Percentiles rank a stretch among this genome's conserved stretches.
Evolutionary conservation across 2,797 vertebrate species (phyloP).

Genomic region (Anniella stebbinsi): DNA sequence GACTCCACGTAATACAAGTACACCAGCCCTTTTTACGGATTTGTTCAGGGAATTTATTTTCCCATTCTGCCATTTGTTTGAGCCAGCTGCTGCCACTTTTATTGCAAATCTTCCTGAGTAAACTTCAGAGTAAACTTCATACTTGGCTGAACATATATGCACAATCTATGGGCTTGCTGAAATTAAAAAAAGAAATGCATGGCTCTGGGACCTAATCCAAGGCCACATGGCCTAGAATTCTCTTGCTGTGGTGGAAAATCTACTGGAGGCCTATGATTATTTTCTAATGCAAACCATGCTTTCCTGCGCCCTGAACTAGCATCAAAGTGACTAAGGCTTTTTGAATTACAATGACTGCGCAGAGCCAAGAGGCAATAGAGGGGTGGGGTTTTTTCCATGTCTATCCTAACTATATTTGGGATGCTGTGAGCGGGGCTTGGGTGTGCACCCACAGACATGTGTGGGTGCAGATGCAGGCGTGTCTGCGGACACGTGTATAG

Average conservation of each 20-base stretch:
- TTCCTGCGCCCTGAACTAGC: too few relatives aligned
- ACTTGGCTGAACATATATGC: slow-evolving; percentile 26
- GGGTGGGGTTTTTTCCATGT: too few relatives aligned
- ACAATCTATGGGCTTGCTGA: slow-evolving; percentile 15
- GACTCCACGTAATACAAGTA: not conserved
- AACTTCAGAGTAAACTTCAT: slow-evolving; percentile 41
- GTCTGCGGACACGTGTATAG: too few relatives aligned
- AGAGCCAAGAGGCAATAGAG: too few relatives aligned
- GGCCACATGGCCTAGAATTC: not conserved
- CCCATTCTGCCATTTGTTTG: slow-evolving; percentile 29
- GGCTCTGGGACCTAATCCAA: not conserved
- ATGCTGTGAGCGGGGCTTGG: too few relatives aligned
- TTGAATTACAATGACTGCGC: too few relatives aligned
- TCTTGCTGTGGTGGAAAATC: not conserved
- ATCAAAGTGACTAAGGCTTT: too few relatives aligned
- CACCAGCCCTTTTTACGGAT: slow-evolving; percentile 12
- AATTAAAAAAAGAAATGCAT: slow-evolving; percentile 8
- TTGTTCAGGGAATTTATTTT: slow-evolving; percentile 19
- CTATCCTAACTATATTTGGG: too few relatives aligned
- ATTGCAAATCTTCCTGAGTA: slow-evolving; percentile 12
- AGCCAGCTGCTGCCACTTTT: slow-evolving; percentile 13
- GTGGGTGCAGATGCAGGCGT: too few relatives aligned
- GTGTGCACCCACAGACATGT: too few relatives aligned
- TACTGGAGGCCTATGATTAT: not conserved
- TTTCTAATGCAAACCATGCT: not conserved